Conservation (phyloP, 1,140 invertebrate genomes). For the Pachyrhynchus sulphureomaculatus region DNA sequence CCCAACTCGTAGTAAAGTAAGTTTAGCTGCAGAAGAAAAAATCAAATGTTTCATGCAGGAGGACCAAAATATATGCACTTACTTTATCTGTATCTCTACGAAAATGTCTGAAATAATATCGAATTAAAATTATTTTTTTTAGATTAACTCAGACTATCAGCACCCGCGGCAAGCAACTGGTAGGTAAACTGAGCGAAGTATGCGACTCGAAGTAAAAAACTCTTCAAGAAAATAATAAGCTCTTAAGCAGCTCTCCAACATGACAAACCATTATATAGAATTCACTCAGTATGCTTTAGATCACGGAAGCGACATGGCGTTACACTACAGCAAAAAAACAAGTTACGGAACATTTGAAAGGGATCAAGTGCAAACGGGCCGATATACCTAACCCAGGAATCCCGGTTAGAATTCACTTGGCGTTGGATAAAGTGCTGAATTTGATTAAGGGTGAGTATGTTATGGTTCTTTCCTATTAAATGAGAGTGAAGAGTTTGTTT, state of each 20-base stretch:
- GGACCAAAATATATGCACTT: too few relatives aligned
- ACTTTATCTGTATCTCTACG: too few relatives aligned
- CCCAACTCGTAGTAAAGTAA: conserved; percentile 80
- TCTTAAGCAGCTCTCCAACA: conserved; percentile 72
- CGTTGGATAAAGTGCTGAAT: conserved; percentile 75
- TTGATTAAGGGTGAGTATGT: conserved; percentile 78
- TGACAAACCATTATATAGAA: conserved; percentile 83
- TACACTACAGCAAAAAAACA: conserved; percentile 82
- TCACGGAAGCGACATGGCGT: conserved; percentile 78
- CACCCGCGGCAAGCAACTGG: conserved; percentile 75
- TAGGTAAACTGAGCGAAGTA: conserved; percentile 76
- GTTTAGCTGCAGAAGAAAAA: too few relatives aligned
- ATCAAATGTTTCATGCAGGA: too few relatives aligned
- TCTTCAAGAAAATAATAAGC: conserved; percentile 80
- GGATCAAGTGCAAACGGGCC: conserved; percentile 74
- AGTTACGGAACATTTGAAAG: conserved; percentile 70
- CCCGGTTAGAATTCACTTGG: conserved; percentile 74
- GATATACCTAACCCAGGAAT: conserved; percentile 85
- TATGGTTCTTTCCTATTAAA: too few relatives aligned
- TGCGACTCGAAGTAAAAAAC: conserved; percentile 82
- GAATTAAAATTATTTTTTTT: conserved; percentile 17
- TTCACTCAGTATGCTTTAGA: conserved; percentile 78
- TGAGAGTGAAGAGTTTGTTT: too few relatives aligned
- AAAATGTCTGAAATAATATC: too few relatives aligned
- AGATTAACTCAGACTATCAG: conserved; percentile 83